phyloP scores from a whole-genome alignment of 2,113 vertebrate species.

The Peucedramus taeniatus region DNA sequence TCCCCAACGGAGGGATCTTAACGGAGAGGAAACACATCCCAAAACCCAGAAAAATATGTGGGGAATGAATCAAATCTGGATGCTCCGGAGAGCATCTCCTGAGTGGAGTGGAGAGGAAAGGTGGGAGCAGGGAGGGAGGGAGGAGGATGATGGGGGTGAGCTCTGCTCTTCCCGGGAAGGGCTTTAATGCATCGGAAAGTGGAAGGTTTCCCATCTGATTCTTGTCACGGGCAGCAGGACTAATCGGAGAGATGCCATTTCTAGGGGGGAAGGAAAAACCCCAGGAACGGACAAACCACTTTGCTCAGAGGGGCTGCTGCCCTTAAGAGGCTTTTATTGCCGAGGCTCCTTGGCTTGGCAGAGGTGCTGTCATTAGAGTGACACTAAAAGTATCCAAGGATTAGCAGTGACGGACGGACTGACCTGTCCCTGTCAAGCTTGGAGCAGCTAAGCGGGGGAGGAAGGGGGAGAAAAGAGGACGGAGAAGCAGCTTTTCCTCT shows the following conservation, averaged over 20 bases:
- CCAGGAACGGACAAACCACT: slow-evolving; percentile 69
- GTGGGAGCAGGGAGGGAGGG: neutral
- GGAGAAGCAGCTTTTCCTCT: neutral
- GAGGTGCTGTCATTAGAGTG: slow-evolving; percentile 60
- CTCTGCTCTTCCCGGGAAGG: neutral
- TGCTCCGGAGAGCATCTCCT: neutral
- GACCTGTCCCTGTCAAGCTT: slow-evolving; percentile 48
- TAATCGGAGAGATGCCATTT: slow-evolving; percentile 53
- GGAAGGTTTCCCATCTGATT: slow-evolving; percentile 57
- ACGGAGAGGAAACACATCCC: neutral
- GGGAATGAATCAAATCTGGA: neutral
- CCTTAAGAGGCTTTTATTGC: slow-evolving; percentile 64
- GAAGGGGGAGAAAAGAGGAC: neutral
- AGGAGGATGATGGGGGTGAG: neutral
- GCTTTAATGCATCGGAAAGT: slow-evolving; percentile 52
- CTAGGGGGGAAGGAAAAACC: slow-evolving; percentile 5
- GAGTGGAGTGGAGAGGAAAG: neutral
- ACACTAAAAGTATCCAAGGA: slow-evolving; percentile 68
- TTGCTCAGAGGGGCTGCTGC: slow-evolving; percentile 67
- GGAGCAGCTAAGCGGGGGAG: neutral
- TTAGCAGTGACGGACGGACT: neutral
- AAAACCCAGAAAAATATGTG: neutral
- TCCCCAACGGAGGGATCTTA: neutral
- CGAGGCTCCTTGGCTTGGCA: neutral
- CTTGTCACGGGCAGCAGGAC: slow-evolving; percentile 35